Conservation (phyloP, 2,113 vertebrate species). For the Prietella phreatophila region DNA sequence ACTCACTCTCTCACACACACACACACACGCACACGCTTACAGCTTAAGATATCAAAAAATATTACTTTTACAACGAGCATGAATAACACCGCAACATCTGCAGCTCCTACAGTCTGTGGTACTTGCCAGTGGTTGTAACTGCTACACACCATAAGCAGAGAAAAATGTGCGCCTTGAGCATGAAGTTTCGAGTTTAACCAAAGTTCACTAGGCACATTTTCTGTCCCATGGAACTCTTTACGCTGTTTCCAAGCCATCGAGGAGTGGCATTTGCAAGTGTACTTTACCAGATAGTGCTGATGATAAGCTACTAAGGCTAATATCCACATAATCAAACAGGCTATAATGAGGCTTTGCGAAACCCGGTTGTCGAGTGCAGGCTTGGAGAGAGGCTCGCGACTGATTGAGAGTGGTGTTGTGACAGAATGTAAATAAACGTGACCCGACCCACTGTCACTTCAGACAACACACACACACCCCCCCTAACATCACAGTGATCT, state of each 20-base stretch:
- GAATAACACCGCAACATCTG: conserved; percentile 26
- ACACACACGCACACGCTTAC: conserved; percentile 51
- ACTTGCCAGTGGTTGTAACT: background rate
- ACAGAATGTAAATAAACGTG: conserved; percentile 63
- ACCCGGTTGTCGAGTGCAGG: conserved; percentile 30
- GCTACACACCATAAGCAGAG: background rate
- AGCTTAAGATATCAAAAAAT: background rate
- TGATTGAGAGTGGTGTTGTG: conserved; percentile 52
- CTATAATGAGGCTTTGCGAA: background rate
- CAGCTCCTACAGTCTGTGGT: background rate
- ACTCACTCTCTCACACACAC: conserved; percentile 20
- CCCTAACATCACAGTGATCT: background rate
- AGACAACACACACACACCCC: conserved; percentile 53
- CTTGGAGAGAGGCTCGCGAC: conserved; percentile 47
- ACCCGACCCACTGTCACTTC: conserved; percentile 55
- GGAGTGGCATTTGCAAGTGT: background rate
- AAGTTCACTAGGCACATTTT: conserved; percentile 39
- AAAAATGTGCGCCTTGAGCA: background rate
- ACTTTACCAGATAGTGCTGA: background rate
- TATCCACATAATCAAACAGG: background rate
- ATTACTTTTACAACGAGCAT: background rate
- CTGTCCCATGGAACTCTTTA: conserved; percentile 14
- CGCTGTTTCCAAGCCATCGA: background rate
- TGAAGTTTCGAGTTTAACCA: conserved; percentile 48
- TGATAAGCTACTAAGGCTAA: background rate